phyloP scores from a whole-genome alignment of 2,113 vertebrate species.

The Piaya cayana region DNA sequence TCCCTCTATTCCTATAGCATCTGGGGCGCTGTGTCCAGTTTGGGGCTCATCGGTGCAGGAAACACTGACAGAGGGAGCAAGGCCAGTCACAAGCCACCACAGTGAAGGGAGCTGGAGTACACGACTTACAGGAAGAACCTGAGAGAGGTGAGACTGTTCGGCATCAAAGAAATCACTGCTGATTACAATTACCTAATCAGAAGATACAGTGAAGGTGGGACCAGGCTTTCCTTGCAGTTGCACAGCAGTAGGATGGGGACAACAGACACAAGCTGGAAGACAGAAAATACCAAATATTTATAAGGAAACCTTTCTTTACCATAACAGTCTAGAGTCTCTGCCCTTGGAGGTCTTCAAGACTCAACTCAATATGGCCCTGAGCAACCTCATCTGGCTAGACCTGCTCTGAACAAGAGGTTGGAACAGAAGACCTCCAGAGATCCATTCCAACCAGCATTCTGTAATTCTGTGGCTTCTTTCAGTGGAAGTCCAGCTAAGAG shows the following conservation, averaged over 20 bases:
- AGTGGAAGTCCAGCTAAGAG: not conserved
- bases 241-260: accelerated
- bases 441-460: not conserved
- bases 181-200: not conserved
- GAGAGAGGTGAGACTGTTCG: not conserved
- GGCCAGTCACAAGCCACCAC: not conserved
- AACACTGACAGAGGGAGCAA: not conserved
- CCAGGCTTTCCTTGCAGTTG: not conserved
- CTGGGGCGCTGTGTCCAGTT: not conserved
- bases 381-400: not conserved
- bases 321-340: not conserved
- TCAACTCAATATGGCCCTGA: not conserved
- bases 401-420: not conserved
- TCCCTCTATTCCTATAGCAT: accelerated
- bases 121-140: not conserved
- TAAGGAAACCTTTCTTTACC: not conserved
- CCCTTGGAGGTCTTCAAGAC: not conserved
- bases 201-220: not conserved
- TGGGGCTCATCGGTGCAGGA: not conserved
- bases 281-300: not conserved
- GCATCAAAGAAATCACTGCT: not conserved
- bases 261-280: not conserved
- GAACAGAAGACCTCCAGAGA: not conserved
- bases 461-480: not conserved
- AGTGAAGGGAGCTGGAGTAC: not conserved